Evolutionary conservation across 2,113 vertebrate species (phyloP).

Genomic region (Pluvialis apricaria): DNA sequence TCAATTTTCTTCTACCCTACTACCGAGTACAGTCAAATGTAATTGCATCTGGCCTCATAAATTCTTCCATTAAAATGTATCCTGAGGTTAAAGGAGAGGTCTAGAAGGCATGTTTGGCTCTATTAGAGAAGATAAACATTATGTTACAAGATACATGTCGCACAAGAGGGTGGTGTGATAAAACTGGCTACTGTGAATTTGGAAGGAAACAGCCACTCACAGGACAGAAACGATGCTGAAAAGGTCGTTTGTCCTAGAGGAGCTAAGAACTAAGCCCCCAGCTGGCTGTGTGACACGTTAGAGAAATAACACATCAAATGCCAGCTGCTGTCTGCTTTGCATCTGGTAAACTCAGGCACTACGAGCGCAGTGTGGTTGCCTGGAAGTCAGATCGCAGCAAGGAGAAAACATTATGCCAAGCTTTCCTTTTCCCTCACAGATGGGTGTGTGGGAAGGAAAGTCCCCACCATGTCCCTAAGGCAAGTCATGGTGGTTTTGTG

Average conservation of each 20-base stretch:
- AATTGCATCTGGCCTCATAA: slow-evolving; percentile 22
- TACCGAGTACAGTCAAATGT: not conserved
- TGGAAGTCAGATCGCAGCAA: not conserved
- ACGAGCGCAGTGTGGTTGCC: not conserved
- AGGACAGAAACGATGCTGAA: not conserved
- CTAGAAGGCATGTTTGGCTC: not conserved
- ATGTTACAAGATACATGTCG: not conserved
- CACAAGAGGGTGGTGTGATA: not conserved
- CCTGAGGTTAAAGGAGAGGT: not conserved
- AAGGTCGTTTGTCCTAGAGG: not conserved
- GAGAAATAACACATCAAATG: not conserved
- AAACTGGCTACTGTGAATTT: not conserved
- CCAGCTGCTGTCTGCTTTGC: not conserved
- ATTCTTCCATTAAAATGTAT: slow-evolving; percentile 35
- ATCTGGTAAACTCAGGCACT: not conserved
- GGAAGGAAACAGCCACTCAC: not conserved
- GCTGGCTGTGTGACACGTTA: rapidly evolving
- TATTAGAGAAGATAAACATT: not conserved
- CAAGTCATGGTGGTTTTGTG: not conserved
- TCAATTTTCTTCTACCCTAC: not conserved
- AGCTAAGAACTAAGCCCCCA: not conserved
- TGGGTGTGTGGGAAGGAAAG: not conserved
- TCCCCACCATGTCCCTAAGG: rapidly evolving
- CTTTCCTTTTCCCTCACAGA: not conserved
- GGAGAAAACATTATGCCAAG: not conserved